Evolutionary conservation across 2,888 invertebrate species (phyloP), one percentile per base, ranked within the genome.

Genomic region (Nephrocerus scutellatus): DNA sequence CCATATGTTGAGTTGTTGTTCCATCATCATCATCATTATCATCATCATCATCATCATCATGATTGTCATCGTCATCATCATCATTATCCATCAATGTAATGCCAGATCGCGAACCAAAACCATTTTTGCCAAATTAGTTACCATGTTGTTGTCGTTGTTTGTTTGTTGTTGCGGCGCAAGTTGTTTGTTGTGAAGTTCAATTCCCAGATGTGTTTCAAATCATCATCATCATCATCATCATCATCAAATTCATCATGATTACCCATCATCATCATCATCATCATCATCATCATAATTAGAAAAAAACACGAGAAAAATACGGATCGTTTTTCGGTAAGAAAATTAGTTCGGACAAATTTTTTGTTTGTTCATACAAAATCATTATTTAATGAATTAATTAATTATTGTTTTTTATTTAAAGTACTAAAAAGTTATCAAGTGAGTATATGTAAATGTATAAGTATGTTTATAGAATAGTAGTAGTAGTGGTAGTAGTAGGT

Each of bases 221-320:
- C 53, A 62, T 51, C 55, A 56, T 34, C 52, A 68, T 70, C 74
- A 59, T 56, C 63, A 54, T 48, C 56, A 51, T 62, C 62, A 60
- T 60, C 63, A 63, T 56, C 59, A 59, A 56, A 55, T 56, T 62
- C 56, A 60, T 66, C 52, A 53, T 65, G 52, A 59, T 63, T 50
- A 56, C 47, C 23, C 23, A 22, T 22, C 23, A 48, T 43, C 54
- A 70, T 72, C 75, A 65, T 55, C 62, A 51, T 44, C 53, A 43
- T 57, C 56, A 50, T 59, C 63, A 65, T 52, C 52, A 55, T 63
- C 64, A 66, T 66, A 62, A 60, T 66, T 66, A 63, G 66, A 65
- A 64, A 66, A 57, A 66, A 68, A 69, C 68, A 68, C 68, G 70
- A 68, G 68, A 68, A 68, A 68, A 69, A 68, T 68, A 68, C 68